Base-by-base conservation (phyloP, 2,113 vertebrate genomes). In the Anseranas semipalmata region DNA sequence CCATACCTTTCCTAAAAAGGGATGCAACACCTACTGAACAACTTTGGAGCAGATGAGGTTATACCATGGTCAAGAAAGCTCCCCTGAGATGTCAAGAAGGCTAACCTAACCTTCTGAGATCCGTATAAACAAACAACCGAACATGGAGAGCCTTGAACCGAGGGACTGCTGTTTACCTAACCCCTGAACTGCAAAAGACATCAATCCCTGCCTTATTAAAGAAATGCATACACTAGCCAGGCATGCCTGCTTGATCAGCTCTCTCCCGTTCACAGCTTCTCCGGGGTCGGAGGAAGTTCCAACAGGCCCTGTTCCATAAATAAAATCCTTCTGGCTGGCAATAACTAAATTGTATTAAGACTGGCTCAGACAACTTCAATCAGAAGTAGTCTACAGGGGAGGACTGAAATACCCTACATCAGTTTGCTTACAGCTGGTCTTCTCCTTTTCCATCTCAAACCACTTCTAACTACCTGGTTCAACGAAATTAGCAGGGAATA, bases 151-250 rank as follows among this genome's bases (percentile, higher is more conserved):
- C 97, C 97, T 97, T 98, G 97, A 98, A 98, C 97, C 90, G 3
- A 95, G 89, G 96, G 95, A 84, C 95, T 91, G 94, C 96, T 98
- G 97, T 98, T 98, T 98, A 98, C 90, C 95, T 96, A 97, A 97
- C 97, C 97, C 95, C 96, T 97, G 97, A 97, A 97, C 97, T 95
- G 89, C 90, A 91, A 73, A 60, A 97, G 97, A 97, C 96, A 97
- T 97, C 95, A 97, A 97, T 98, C 97, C 97, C 97, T 90, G 96
- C 94, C 96, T 98, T 97, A 98, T 97, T 97, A 97, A 97, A 98
- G 97, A 96, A 97, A 96, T 84, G 95, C 97, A 91, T 85, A 90
- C 66, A 24, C 89, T 75, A 65, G 95, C 62, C 84, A 67, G 84
- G 93, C 95, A 96, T 87, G 89, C 83, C 94, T 77, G 91, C 93